phyloP scores from a whole-genome alignment of 2,113 vertebrate genomes.

The Varanus komodoensis region DNA sequence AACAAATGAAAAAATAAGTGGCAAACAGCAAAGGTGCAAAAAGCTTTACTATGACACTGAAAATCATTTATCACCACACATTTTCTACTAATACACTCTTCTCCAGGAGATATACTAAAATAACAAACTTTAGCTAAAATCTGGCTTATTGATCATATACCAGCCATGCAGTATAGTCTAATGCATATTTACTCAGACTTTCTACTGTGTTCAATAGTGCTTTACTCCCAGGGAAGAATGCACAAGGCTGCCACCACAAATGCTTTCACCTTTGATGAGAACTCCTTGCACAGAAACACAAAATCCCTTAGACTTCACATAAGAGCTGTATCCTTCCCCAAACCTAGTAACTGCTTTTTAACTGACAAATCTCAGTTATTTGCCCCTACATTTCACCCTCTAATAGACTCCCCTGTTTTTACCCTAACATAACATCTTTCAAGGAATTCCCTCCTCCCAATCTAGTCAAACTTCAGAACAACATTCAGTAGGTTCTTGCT shows the following conservation, averaged over 20 bases:
- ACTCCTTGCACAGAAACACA: not conserved
- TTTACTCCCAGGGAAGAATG: not conserved
- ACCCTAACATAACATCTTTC: not conserved
- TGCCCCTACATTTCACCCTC: not conserved
- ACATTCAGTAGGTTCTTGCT: not conserved
- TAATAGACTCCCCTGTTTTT: not conserved
- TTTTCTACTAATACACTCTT: not conserved
- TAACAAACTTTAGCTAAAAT: not conserved
- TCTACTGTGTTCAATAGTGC: not conserved
- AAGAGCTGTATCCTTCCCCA: not conserved
- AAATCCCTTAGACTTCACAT: not conserved
- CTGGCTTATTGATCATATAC: not conserved
- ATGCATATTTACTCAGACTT: not conserved
- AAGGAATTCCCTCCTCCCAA: not conserved
- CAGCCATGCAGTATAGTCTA: not conserved
- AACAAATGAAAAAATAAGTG: not conserved
- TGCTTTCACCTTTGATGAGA: not conserved
- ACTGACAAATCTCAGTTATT: not conserved
- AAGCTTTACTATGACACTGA: not conserved
- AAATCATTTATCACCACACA: not conserved
- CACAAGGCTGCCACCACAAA: not conserved
- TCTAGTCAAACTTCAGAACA: not conserved
- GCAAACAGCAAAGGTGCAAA: not conserved
- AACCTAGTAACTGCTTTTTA: not conserved
- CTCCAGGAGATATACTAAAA: not conserved